Percentiles rank a stretch among this genome's conserved stretches.
phyloP scores from a whole-genome alignment of 2,888 invertebrate genomes.

The Sphaerophoria rueppellii region DNA sequence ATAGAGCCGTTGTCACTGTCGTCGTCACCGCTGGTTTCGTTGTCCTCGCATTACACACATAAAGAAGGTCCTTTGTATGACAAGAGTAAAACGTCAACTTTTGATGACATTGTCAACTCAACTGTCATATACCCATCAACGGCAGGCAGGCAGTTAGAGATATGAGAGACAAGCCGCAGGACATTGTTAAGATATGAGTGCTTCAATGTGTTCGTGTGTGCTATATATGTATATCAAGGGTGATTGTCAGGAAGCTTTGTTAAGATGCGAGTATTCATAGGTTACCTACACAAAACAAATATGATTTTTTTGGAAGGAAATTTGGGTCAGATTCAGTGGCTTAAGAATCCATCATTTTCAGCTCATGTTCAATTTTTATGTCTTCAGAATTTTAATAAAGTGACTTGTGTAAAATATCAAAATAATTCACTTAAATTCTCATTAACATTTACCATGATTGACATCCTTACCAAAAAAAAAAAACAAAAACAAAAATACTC shows the following conservation, averaged over 20 bases:
- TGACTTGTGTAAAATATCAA: neutral
- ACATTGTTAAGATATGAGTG: constrained; percentile 16
- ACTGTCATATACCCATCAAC: constrained; percentile 81
- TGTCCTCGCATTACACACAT: constrained; percentile 23
- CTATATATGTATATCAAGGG: neutral
- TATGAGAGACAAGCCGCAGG: constrained; percentile 50
- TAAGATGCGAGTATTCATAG: neutral
- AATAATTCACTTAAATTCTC: constrained; percentile 10
- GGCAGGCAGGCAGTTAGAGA: constrained; percentile 78
- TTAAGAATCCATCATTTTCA: neutral
- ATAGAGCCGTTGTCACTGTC: constrained; percentile 20
- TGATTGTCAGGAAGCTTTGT: neutral
- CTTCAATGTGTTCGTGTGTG: neutral
- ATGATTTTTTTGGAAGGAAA: neutral
- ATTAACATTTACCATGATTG: constrained; percentile 18
- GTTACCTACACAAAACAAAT: neutral
- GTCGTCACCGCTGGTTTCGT: constrained; percentile 46
- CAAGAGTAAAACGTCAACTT: constrained; percentile 77
- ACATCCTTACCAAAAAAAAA: constrained; percentile 2
- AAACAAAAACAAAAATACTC: neutral
- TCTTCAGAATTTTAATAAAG: neutral
- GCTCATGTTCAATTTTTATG: neutral
- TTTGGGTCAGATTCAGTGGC: constrained; percentile 13
- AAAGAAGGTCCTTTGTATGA: constrained; percentile 56
- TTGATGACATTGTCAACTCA: constrained; percentile 82